These are phyloP conservation scores for Lamprologus tigripictilis DNA, from an alignment of 2,113 vertebrate species.

Conservation along the genomic window DNA sequence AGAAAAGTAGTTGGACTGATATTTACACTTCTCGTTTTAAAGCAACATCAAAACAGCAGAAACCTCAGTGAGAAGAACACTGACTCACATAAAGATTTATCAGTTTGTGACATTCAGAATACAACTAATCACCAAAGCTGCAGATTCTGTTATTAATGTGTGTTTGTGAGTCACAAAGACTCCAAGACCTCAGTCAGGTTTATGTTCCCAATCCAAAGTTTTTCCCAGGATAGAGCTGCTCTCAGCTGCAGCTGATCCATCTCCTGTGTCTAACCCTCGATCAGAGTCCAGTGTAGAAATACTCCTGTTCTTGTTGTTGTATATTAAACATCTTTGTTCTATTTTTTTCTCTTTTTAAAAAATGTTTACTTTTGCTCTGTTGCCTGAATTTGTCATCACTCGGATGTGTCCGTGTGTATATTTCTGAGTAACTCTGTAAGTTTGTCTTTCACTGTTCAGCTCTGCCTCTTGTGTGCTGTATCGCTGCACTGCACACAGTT, in stretches of 20 bases:
- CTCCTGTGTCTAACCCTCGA: background rate
- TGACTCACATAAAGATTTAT: background rate
- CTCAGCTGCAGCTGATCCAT: no score
- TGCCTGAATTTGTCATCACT: rapidly evolving
- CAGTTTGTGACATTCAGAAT: rapidly evolving
- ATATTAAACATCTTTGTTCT: background rate
- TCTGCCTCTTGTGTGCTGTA: background rate
- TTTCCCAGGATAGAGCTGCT: no score
- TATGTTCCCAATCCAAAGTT: no score
- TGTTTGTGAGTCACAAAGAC: background rate
- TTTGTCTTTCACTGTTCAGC: background rate
- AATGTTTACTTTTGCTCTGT: background rate
- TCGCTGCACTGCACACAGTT: rapidly evolving
- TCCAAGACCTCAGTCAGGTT: background rate
- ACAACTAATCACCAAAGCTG: rapidly evolving
- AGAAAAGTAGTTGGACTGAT: background rate
- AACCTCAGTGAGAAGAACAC: background rate
- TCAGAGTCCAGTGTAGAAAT: background rate
- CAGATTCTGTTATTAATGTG: background rate
- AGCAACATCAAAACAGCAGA: background rate
- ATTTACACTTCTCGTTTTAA: background rate
- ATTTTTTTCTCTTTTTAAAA: background rate
- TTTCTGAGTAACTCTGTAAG: background rate
- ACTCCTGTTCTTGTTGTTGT: rapidly evolving
- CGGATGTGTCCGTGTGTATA: background rate